phyloP scores from a whole-genome alignment of 2,888 invertebrate species.

The Melipona bicolor region DNA sequence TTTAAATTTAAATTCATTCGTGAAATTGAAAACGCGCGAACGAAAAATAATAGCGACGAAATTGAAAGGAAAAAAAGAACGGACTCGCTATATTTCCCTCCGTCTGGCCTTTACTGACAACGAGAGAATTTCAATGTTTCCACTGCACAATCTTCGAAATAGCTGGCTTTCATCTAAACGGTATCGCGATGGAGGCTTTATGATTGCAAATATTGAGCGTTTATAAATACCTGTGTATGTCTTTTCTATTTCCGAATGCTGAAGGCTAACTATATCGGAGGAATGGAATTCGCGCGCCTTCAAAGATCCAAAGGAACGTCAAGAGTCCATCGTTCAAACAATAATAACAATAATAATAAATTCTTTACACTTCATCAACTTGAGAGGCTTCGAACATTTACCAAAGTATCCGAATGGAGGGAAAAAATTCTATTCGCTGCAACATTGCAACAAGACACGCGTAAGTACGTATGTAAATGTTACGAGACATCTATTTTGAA shows the following conservation, averaged over 20 bases:
- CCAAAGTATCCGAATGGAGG: background rate
- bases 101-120: background rate
- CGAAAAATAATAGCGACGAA: background rate
- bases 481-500: too few species aligned
- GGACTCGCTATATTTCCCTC: background rate
- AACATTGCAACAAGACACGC: too few species aligned
- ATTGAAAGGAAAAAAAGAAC: background rate
- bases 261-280: slow-evolving; percentile 55
- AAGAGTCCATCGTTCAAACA: slow-evolving; percentile 39
- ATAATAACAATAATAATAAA: slow-evolving; percentile 34
- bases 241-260: slow-evolving; percentile 57
- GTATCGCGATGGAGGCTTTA: slow-evolving; percentile 26
- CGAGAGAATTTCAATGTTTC: background rate
- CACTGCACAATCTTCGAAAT: slow-evolving; percentile 1
- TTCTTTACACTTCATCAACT: background rate
- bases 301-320: slow-evolving; percentile 27
- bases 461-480: too few species aligned
- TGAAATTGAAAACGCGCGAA: background rate
- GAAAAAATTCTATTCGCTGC: too few species aligned
- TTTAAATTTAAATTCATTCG: slow-evolving; percentile 1
- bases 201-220: slow-evolving; percentile 39
- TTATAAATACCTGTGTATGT: slow-evolving; percentile 53
- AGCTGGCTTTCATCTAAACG: slow-evolving; percentile 10
- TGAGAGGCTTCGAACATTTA: background rate
- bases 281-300: slow-evolving; percentile 39